Percentiles rank a stretch among this genome's conserved stretches.
Evolutionary conservation across 2,113 vertebrate genomes (phyloP).

Genomic region (Vicugna pacos): DNA sequence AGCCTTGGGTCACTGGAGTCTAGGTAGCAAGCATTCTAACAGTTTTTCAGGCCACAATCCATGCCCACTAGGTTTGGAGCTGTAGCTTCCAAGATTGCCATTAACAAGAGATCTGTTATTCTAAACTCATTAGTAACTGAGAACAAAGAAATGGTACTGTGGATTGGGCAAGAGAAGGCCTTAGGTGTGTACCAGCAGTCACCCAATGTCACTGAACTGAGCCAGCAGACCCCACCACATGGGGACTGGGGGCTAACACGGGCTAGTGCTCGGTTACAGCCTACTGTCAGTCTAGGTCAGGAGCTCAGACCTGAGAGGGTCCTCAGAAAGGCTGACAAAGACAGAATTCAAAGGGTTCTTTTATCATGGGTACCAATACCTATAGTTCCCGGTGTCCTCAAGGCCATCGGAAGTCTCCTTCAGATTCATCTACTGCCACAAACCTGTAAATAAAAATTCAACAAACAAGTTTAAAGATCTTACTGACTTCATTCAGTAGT

Average conservation of each 20-base stretch:
- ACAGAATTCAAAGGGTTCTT: not conserved
- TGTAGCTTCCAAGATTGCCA: not conserved
- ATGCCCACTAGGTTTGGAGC: not conserved
- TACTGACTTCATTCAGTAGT: not conserved
- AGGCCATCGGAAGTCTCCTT: not conserved
- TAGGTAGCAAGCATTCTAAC: not conserved
- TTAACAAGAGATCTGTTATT: not conserved
- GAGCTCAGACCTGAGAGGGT: not conserved
- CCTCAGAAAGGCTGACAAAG: not conserved
- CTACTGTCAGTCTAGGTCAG: not conserved
- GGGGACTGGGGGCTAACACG: not conserved
- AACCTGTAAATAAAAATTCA: not conserved
- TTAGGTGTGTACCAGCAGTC: not conserved
- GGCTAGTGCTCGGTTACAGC: too few relatives aligned
- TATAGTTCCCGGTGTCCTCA: not conserved
- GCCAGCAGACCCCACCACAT: not conserved
- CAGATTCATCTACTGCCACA: not conserved
- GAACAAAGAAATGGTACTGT: not conserved
- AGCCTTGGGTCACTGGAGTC: not conserved
- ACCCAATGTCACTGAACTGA: not conserved
- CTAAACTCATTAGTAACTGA: not conserved
- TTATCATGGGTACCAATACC: too few relatives aligned
- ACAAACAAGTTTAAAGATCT: not conserved
- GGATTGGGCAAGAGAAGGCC: not conserved
- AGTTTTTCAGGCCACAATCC: not conserved